Percentiles rank a stretch among this genome's conserved stretches.
phyloP scores from a whole-genome alignment of 2,113 vertebrate species.

The Salvelinus namaycush region DNA sequence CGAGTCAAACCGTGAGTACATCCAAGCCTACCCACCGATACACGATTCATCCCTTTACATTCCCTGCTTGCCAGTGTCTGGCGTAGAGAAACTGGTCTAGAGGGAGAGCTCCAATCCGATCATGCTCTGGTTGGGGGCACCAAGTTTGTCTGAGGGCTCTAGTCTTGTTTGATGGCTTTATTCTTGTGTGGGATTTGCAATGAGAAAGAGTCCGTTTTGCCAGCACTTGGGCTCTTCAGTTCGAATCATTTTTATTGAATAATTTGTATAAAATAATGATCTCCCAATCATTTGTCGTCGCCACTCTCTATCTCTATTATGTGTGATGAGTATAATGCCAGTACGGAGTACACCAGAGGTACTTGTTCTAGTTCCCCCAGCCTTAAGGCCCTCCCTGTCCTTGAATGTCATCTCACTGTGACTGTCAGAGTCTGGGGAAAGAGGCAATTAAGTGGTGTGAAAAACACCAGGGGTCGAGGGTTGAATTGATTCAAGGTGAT shows the following conservation, averaged over 20 bases:
- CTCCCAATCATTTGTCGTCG: neutral
- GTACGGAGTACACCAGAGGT: conserved; percentile 19
- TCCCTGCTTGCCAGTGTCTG: too few species aligned
- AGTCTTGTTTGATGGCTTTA: neutral
- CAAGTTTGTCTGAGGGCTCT: neutral
- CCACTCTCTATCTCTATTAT: conserved; percentile 19
- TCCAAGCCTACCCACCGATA: neutral
- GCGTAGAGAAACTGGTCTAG: too few species aligned
- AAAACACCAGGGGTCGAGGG: conserved; percentile 14
- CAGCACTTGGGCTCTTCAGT: too few species aligned
- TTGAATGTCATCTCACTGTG: conserved; percentile 33
- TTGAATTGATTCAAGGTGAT: conserved; percentile 40
- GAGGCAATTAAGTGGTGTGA: conserved; percentile 38
- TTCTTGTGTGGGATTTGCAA: neutral
- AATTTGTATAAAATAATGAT: neutral
- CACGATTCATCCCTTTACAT: neutral
- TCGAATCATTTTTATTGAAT: neutral
- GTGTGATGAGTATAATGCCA: conserved; percentile 22
- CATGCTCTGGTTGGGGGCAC: too few species aligned
- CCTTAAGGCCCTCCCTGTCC: conserved; percentile 9
- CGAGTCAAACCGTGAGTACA: conserved; percentile 63
- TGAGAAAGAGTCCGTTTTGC: too few species aligned
- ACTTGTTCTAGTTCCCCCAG: conserved; percentile 12
- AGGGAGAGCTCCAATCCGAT: too few species aligned
- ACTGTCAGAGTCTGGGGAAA: conserved; percentile 24